Percentiles rank a stretch among this genome's conserved stretches.
Conservation (phyloP, 2,113 vertebrate genomes). For the Bufo bufo region DNA sequence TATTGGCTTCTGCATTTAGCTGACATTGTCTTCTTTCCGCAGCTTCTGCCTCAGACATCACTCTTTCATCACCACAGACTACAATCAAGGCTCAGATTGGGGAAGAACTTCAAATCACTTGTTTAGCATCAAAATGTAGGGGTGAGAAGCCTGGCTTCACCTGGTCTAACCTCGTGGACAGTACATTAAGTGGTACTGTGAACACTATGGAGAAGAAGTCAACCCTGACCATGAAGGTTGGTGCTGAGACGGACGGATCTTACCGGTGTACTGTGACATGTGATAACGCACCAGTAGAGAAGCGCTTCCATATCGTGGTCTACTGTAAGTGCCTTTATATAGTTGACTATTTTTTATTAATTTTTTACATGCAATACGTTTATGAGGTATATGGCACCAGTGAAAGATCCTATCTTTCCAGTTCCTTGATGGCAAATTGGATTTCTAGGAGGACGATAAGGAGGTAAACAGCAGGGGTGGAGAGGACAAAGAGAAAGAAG, state of each 20-base stretch:
- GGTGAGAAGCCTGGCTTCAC: constrained; percentile 65
- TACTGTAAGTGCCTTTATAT: constrained; percentile 74
- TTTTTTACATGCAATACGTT: background rate
- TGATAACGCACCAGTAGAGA: constrained; percentile 59
- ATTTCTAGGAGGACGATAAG: background rate
- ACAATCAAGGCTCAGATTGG: constrained; percentile 62
- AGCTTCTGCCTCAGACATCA: constrained; percentile 20
- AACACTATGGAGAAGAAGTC: constrained; percentile 51
- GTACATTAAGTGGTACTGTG: constrained; percentile 66
- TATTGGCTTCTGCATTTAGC: background rate
- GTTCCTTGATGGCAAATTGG: background rate
- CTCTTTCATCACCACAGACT: background rate
- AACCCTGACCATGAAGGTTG: constrained; percentile 68
- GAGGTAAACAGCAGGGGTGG: background rate
- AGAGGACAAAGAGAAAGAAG: background rate
- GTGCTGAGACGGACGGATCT: constrained; percentile 63
- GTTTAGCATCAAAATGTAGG: constrained; percentile 66
- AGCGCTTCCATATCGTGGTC: constrained; percentile 63
- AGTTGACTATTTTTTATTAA: too few relatives aligned
- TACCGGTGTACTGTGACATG: constrained; percentile 73
- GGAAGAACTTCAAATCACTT: constrained; percentile 61
- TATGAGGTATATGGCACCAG: background rate
- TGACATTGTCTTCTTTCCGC: background rate
- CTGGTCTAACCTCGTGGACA: constrained; percentile 72
- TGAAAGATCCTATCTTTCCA: background rate